These are phyloP conservation scores for Pangasianodon hypophthalmus DNA, from an alignment of 2,113 vertebrate species.

Conservation along the genomic window DNA sequence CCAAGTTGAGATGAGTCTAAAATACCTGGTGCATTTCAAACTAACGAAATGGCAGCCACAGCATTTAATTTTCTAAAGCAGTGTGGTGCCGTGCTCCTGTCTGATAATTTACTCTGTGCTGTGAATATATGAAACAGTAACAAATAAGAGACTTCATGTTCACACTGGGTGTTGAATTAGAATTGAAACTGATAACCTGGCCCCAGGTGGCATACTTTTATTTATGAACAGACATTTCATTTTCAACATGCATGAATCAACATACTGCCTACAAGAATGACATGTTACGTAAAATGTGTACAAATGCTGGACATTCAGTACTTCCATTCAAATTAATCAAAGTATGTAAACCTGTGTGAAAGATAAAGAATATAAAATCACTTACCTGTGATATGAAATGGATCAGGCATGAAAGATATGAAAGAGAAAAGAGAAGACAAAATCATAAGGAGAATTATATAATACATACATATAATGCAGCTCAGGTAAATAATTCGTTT, in stretches of 20 bases:
- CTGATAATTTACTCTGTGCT: slow-evolving; percentile 1
- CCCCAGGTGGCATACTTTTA: neutral
- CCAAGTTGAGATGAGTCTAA: neutral
- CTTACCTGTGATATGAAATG: slow-evolving; percentile 5
- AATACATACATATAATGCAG: neutral
- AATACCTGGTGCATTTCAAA: neutral
- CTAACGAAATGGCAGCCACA: neutral
- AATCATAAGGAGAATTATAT: neutral
- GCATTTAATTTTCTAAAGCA: slow-evolving; percentile 1
- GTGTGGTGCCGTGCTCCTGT: neutral
- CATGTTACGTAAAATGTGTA: neutral
- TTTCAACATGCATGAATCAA: slow-evolving; percentile 1
- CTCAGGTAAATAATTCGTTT: neutral
- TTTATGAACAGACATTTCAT: neutral
- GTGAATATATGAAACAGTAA: neutral
- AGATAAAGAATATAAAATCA: neutral
- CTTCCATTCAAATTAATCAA: neutral
- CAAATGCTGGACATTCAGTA: neutral
- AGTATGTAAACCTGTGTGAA: neutral
- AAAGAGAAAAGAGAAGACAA: neutral
- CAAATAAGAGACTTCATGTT: slow-evolving; percentile 10
- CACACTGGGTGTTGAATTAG: neutral
- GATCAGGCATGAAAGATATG: neutral
- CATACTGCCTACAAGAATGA: neutral
- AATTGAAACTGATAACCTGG: slow-evolving; percentile 2